These are phyloP conservation scores for Tapera naevia DNA, from an alignment of 2,797 vertebrate genomes.

Conservation along the genomic window DNA sequence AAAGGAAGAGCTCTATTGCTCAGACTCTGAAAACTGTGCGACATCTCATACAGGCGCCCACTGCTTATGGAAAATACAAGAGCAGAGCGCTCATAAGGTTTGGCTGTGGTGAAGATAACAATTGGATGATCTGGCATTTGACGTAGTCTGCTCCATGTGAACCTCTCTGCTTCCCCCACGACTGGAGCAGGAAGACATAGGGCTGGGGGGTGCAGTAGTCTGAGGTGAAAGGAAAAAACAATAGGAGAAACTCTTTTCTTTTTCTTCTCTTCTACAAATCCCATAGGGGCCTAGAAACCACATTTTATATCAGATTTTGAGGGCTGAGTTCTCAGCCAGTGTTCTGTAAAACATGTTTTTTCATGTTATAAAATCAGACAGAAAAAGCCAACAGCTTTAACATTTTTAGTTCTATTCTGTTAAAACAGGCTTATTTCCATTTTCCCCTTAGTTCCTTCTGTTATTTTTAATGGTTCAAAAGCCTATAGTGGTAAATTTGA, in stretches of 20 bases:
- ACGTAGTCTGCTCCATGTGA: neutral
- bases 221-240: neutral
- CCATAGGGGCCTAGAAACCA: neutral
- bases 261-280: neutral
- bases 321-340: neutral
- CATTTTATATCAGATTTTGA: constrained; percentile 24
- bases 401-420: neutral
- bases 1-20: neutral
- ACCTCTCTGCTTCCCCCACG: neutral
- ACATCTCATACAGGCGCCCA: neutral
- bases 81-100: neutral
- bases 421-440: neutral
- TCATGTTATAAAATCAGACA: neutral
- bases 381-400: neutral
- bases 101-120: neutral
- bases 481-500: neutral
- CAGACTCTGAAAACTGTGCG: neutral
- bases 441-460: neutral
- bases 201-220: neutral
- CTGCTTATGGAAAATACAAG: neutral
- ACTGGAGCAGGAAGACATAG: neutral
- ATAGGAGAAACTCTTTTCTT: neutral
- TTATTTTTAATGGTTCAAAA: neutral
- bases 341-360: constrained; percentile 7
- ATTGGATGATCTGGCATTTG: neutral